Evolutionary conservation across 2,888 invertebrate species (phyloP), one percentile per base, ranked within the genome.

Genomic region (Drosophila dives): DNA sequence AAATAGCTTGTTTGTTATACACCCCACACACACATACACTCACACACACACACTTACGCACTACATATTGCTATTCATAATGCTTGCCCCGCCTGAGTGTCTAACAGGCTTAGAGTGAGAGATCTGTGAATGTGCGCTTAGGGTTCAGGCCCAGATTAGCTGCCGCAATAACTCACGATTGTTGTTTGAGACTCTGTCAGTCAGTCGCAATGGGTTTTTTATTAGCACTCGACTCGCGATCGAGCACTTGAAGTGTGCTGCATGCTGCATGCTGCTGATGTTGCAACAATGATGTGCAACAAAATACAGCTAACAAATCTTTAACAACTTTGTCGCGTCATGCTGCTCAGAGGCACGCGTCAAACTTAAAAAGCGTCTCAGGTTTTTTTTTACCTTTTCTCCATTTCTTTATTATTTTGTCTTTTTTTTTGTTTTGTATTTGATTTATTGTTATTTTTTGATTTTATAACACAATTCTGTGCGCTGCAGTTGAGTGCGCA

Each of bases 261-360:
- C 34, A 45, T n/a, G 45, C 62, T 26, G 53, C 53, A 5, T 26
- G 62, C 36, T 36, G 54, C 74, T 85, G 80, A 85, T 86, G 86
- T 85, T 91, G 89, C 91, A 90, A 84, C 82, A 83, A 90, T 91
- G 91, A 91, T 89, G 81, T 74, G 86, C 73, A 80, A 88, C 83
- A 83, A 88, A 72, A 40, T 56, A 40, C 63, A 71, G 63, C 76
- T 45, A 45, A 85, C 51, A 78, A 67, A 72, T 86, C 86, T 81
- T 65, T 80, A 69, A 78, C 65, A 66, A 65, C 58, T 70, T 63
- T 58, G 60, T 26, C 67, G 32, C 71, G 85, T 85, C 84, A 85
- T 78, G 80, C 78, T 59, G 65, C 49, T 58, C 80, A 49, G 53
- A 74, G 85, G 85, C 85, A 85, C 85, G 85, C 85, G 85, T 85